Evolutionary conservation across 2,113 vertebrate genomes (phyloP).

Genomic region (Poecilia latipinna): DNA sequence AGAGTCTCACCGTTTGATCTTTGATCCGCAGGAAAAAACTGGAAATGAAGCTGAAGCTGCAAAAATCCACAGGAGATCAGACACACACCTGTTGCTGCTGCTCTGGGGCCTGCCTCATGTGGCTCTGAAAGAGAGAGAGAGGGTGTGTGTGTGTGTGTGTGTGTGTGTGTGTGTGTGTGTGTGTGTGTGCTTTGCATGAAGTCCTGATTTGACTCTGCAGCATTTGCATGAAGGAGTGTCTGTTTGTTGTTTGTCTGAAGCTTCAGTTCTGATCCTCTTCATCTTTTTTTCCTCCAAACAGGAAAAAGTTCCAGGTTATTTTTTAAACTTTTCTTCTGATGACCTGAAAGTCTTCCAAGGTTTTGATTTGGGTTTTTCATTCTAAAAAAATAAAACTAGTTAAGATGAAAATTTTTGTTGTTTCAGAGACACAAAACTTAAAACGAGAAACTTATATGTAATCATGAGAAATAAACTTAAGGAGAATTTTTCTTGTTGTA

Average conservation of each 20-base stretch:
- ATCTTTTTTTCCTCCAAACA: no score
- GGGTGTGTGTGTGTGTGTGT: constrained; percentile 5
- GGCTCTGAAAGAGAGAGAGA: background rate
- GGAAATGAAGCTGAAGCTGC: background rate
- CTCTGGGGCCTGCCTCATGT: background rate
- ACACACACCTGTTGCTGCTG: background rate
- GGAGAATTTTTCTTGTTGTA: no score
- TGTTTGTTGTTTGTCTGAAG: background rate
- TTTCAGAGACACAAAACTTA: no score
- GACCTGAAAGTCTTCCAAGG: no score
- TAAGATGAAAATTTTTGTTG: no score
- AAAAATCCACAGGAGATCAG: background rate
- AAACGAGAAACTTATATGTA: no score
- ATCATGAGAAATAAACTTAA: no score
- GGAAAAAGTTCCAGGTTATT: no score
- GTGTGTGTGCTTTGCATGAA: constrained; percentile 8
- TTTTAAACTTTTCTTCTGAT: no score
- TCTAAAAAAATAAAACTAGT: no score
- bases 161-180: constrained; percentile 4
- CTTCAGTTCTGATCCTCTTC: background rate
- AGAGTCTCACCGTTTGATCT: no score
- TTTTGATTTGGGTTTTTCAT: no score
- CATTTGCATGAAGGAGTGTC: constrained; percentile 4
- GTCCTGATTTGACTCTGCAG: constrained; percentile 18
- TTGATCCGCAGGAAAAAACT: background rate